Evolutionary conservation across 2,888 invertebrate genomes (phyloP).

Genomic region (Brenthis ino): DNA sequence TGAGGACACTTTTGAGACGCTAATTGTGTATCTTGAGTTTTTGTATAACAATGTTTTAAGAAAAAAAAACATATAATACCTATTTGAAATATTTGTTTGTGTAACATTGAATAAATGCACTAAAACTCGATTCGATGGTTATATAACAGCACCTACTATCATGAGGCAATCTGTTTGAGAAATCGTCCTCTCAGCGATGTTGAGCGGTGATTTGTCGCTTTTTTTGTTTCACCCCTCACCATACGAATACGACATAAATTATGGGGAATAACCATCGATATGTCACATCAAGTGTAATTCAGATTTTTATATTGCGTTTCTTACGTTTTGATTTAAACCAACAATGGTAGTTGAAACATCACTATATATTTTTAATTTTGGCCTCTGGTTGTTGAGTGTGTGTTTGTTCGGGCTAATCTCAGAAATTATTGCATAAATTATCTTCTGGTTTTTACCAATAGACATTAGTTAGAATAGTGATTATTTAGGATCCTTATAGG

Average conservation of each 20-base stretch:
- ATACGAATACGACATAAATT: constrained; percentile 32
- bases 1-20: no score
- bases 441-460: background rate
- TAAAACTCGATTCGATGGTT: background rate
- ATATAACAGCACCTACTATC: constrained; percentile 24
- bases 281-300: constrained; percentile 24
- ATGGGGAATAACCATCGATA: constrained; percentile 27
- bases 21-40: no score
- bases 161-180: constrained; percentile 41
- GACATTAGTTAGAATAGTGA: background rate
- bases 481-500: background rate
- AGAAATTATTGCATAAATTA: background rate
- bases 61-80: no score
- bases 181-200: constrained; percentile 40
- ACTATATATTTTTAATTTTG: no score
- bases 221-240: constrained; percentile 39
- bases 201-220: constrained; percentile 43
- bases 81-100: no score
- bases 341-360: no score
- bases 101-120: background rate
- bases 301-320: constrained; percentile 1
- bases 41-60: no score
- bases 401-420: background rate
- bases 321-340: no score
- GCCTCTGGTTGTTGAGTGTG: no score